Evolutionary conservation across 2,113 vertebrate genomes (phyloP).

Genomic region (Cheirogaleus medius): DNA sequence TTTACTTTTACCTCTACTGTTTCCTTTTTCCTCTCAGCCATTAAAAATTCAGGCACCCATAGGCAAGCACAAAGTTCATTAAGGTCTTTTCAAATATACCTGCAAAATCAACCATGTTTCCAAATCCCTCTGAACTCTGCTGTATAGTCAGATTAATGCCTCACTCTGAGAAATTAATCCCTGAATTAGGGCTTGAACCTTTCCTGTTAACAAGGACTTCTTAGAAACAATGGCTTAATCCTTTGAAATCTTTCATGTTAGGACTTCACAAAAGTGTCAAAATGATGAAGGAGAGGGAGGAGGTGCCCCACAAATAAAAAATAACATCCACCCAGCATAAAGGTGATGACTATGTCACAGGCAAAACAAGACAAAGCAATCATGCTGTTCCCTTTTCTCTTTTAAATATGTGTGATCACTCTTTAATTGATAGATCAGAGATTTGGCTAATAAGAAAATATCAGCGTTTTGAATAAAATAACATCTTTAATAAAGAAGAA

Average conservation of each 20-base stretch:
- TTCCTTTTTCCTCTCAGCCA: not conserved
- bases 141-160: not conserved
- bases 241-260: slow-evolving; percentile 13
- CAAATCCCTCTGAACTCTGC: not conserved
- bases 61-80: not conserved
- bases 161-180: not conserved
- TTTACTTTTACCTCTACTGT: not conserved
- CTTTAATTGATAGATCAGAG: not conserved
- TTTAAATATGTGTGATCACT: not conserved
- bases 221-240: slow-evolving; percentile 21
- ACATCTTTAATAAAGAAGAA: slow-evolving; percentile 13
- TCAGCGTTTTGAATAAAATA: not conserved
- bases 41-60: not conserved
- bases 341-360: not conserved
- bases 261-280: not conserved
- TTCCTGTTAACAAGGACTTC: not conserved
- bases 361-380: not conserved
- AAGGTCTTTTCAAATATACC: not conserved
- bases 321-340: not conserved
- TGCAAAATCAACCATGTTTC: not conserved
- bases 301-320: not conserved
- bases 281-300: not conserved
- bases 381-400: not conserved
- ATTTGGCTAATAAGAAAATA: not conserved
- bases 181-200: not conserved